Evolutionary conservation across 37 sponge, comb jelly and placozoan genomes (phyloP), one percentile per base, ranked within the genome.

Genomic region (Diacarnus erythraeanus): DNA sequence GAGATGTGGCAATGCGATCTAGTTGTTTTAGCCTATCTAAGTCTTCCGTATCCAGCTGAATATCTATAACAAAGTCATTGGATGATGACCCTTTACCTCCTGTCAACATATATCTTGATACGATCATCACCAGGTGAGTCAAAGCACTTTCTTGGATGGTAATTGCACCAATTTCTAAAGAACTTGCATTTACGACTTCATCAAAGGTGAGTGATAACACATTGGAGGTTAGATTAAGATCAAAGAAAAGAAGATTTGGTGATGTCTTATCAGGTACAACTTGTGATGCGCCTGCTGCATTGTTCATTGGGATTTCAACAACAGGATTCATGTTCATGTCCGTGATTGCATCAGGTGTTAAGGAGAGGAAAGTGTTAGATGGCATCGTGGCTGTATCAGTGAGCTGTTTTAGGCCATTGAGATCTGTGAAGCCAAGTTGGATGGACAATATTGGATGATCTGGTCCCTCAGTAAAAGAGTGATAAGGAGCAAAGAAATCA

Each of bases 261-360:
- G 80, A 36, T 1, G 90, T 89, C 22, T 74, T 69, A 57, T 96
- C 96, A 2, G 47, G 36, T 0, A 51, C 31, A 51, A 87, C 78
- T 2, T 42, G 33, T 35, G 71, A 44, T 0, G 78, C 88, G 21
- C 57, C 51, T 1, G 64, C 34, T 18, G 91, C 91, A 69, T 81
- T 80, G 9, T 38, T 36, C 6, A 20, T 3, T 21, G 79, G 70
- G 1, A 96, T 44, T 8, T 56, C 81, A 38, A 77, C 69, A 1
- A 92, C 79, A 31, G 30, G 58, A 51, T 90, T 96, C 17, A 59
- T 75, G 38, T 89, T 93, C 96, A 94, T 90, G 64, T 94, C 94
- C 25, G 35, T n/a, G 21, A 94, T 58, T 0, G 90, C 76, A 22
- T 59, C 43, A 0, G 72, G 34, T 31, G 79, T 41, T 26, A 92